Evolutionary conservation across 2,113 vertebrate genomes (phyloP).

Genomic region (Myotis brandtii): DNA sequence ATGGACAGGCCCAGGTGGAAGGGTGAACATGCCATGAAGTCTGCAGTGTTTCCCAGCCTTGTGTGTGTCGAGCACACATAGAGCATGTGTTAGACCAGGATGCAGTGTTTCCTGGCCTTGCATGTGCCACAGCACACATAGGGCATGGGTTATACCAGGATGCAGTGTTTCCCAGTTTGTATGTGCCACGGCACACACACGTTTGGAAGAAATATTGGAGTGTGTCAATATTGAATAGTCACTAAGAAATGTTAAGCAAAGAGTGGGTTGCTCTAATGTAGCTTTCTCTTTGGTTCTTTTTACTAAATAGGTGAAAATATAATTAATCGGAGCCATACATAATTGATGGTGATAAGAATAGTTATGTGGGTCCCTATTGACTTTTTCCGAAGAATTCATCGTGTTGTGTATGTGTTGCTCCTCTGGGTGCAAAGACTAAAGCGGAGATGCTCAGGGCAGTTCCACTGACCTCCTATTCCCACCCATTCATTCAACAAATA

Average conservation of each 20-base stretch:
- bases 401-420: rapidly evolving
- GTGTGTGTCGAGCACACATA: not conserved
- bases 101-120: no score
- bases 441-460: not conserved
- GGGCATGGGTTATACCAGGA: no score
- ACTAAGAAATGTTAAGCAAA: not conserved
- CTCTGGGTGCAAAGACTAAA: not conserved
- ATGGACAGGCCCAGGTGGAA: not conserved
- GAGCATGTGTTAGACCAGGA: no score
- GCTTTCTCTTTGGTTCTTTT: not conserved
- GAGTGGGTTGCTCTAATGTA: not conserved
- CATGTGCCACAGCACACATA: no score
- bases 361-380: not conserved
- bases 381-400: not conserved
- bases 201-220: not conserved
- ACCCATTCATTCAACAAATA: not conserved
- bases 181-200: not conserved
- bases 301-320: not conserved
- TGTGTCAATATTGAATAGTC: not conserved
- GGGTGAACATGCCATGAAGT: not conserved
- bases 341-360: not conserved
- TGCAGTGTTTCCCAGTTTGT: no score
- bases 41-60: not conserved
- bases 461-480: not conserved
- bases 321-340: not conserved